Evolutionary conservation across 1,140 invertebrate genomes (phyloP).

Genomic region (Tribolium madens): DNA sequence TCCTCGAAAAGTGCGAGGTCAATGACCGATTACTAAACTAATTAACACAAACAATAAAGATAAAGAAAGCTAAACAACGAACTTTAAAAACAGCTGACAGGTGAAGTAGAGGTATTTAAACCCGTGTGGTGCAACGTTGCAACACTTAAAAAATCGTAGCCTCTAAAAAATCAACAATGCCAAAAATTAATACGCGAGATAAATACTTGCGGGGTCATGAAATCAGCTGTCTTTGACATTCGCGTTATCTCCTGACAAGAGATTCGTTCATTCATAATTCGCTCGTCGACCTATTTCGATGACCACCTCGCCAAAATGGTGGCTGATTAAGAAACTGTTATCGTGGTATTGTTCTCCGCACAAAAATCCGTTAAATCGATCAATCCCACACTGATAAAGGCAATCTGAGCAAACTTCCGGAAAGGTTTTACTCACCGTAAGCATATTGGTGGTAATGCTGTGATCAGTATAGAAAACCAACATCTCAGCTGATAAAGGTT

Average conservation of each 20-base stretch:
- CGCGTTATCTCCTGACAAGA: conserved; percentile 41
- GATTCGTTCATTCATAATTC: conserved; percentile 52
- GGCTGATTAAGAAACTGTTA: background rate
- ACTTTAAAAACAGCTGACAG: conserved; percentile 42
- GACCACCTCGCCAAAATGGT: background rate
- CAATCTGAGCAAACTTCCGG: conserved; percentile 32
- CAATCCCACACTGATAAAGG: conserved; percentile 38
- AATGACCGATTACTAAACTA: conserved; percentile 41
- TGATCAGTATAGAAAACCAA: conserved; percentile 93
- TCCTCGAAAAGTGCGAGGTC: conserved; percentile 42
- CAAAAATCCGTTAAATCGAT: background rate
- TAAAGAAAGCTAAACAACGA: conserved; percentile 20
- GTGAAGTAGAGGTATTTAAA: conserved; percentile 42
- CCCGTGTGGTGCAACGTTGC: conserved; percentile 18
- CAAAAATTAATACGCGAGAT: conserved; percentile 19
- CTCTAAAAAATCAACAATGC: background rate
- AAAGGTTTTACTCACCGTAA: conserved; percentile 80
- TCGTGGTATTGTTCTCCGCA: background rate
- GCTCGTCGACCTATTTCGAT: conserved; percentile 1
- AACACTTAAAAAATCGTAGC: background rate
- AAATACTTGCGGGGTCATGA: conserved; percentile 43
- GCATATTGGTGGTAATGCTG: conserved; percentile 84
- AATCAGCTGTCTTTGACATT: conserved; percentile 52
- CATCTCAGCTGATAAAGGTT: conserved; percentile 81
- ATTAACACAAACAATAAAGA: conserved; percentile 42